phyloP scores from a whole-genome alignment of 1,140 invertebrate genomes.

The Planococcus citri region DNA sequence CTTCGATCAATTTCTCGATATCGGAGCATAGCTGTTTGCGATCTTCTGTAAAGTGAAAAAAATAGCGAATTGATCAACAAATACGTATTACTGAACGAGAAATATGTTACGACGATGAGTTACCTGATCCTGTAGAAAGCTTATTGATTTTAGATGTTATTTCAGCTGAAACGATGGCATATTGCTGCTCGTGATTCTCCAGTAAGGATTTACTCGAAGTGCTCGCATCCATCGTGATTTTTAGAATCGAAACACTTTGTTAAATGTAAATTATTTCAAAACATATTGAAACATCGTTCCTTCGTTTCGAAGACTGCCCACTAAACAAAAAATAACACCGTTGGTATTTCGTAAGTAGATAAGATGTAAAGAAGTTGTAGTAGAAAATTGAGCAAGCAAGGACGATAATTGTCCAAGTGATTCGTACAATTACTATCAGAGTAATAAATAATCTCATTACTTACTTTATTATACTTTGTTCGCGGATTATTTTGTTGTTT shows the following conservation, averaged over 20 bases:
- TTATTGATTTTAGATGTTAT: constrained; percentile 68
- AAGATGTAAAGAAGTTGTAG: too few species aligned
- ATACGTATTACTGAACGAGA: constrained; percentile 18
- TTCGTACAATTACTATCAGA: too few species aligned
- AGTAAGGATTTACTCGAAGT: constrained; percentile 37
- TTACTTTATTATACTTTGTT: too few species aligned
- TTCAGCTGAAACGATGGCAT: constrained; percentile 65
- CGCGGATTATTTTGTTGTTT: too few species aligned
- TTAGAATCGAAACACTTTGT: background rate
- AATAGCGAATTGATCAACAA: constrained; percentile 12
- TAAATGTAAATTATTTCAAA: background rate
- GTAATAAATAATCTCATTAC: too few species aligned
- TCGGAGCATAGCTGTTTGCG: constrained; percentile 8
- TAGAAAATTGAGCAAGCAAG: too few species aligned
- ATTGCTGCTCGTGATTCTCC: constrained; percentile 73
- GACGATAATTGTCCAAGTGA: too few species aligned
- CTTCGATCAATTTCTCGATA: constrained; percentile 8
- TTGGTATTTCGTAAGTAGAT: too few species aligned
- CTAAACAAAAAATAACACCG: too few species aligned
- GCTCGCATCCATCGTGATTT: background rate
- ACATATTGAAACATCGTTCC: background rate
- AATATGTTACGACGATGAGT: background rate
- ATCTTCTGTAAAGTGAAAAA: constrained; percentile 16
- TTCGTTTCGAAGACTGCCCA: too few species aligned
- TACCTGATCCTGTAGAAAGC: constrained; percentile 13